Evolutionary conservation across 2,113 vertebrate species (phyloP), one percentile per base, ranked within the genome.

Genomic region (Cervus canadensis): DNA sequence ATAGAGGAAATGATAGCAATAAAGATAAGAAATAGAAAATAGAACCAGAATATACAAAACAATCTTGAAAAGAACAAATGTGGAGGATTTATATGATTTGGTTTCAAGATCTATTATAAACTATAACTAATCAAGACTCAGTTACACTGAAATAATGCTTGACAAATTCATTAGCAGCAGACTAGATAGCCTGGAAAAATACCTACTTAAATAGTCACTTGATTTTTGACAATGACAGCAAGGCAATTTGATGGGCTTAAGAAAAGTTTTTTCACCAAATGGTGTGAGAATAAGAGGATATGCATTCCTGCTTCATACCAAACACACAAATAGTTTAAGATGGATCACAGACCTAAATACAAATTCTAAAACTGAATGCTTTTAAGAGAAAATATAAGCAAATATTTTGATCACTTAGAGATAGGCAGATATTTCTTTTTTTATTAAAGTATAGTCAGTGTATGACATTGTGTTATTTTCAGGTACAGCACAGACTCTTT

Each of bases 91-190:
- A 62, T 4, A 13, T 14, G 33, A 57, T 59, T 15, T 43, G 60
- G 91, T 78, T 91, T 95, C 14, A 87, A 82, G 19, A 64, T 94
- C 82, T 84, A 79, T 30, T 93, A 67, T 59, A 93, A 91, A 33
- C 25, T 83, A 57, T 11, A 76, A 12, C 17, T 83, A 86, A 93
- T 87, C 17, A 67, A 83, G 15, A 48, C 6, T 36, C 23, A 43
- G 16, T 56, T 26, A 7, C 28, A 57, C 9, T 56, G 36, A 82
- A 33, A 57, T 28, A 92, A 82, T 82, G 33, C 54, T 26, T 90
- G 54, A 78, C 56, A 91, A 87, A 59, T 76, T 82, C 33, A 93
- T 40, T 23, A 87, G 83, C 21, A 89, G 48, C 33, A 21, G 15
- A 74, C 56, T 64, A 48, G n/a, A 57, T 11, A 81, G 21, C 23